Conservation (phyloP, 2,888 invertebrate genomes). For the Acanthosepion esculentum region DNA sequence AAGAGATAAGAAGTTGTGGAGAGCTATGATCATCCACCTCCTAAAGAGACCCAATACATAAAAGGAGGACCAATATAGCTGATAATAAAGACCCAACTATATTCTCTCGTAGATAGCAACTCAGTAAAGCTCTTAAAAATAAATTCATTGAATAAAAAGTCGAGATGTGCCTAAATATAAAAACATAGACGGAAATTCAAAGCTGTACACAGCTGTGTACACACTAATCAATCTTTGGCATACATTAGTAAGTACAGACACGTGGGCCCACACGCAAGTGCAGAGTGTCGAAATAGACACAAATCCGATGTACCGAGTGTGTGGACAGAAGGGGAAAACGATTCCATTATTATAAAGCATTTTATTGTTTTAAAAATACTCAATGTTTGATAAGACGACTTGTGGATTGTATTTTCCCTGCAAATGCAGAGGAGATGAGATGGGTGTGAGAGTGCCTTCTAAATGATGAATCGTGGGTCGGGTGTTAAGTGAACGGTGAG, state of each 20-base stretch:
- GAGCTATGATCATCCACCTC: too few relatives aligned
- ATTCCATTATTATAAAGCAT: not conserved
- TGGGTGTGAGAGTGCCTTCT: not conserved
- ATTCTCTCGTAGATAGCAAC: not conserved
- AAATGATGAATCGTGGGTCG: not conserved
- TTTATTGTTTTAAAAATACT: constrained; percentile 3
- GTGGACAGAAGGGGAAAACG: not conserved
- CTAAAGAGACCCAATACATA: too few relatives aligned
- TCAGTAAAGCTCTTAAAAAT: not conserved
- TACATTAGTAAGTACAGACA: not conserved
- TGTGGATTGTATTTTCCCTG: not conserved
- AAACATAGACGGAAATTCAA: not conserved
- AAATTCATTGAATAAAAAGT: not conserved
- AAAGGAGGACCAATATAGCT: too few relatives aligned
- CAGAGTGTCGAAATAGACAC: not conserved
- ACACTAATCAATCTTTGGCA: too few relatives aligned
- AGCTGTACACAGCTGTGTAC: too few relatives aligned
- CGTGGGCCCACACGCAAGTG: not conserved
- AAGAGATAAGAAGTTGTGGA: too few relatives aligned
- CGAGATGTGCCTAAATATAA: not conserved
- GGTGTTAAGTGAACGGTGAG: not conserved
- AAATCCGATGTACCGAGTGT: not conserved
- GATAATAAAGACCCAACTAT: too few relatives aligned
- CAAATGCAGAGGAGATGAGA: not conserved
- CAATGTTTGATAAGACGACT: not conserved